phyloP scores from a whole-genome alignment of 2,888 invertebrate species.

The Horisme vitalbata region DNA sequence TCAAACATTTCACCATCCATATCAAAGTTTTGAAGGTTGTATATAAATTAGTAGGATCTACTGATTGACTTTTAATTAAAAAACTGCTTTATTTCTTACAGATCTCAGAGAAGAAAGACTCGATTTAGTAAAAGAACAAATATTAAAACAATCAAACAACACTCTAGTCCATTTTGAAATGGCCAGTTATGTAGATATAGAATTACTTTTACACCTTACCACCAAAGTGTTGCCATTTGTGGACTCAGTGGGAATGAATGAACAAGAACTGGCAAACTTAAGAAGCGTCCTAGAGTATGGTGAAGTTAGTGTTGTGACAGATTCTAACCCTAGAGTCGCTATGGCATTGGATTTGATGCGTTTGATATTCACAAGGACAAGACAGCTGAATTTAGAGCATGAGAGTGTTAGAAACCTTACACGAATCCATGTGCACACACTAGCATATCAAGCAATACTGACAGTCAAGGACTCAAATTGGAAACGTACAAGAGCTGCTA shows the following conservation, averaged over 20 bases:
- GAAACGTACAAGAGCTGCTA: conserved; percentile 90
- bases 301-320: conserved; percentile 88
- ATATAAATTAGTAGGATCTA: too few relatives aligned
- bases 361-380: conserved; percentile 45
- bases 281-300: conserved; percentile 87
- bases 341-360: conserved; percentile 92
- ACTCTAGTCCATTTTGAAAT: conserved; percentile 92
- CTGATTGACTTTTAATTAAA: not conserved
- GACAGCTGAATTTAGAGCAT: conserved; percentile 63
- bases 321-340: conserved; percentile 91
- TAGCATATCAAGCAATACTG: conserved; percentile 93
- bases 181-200: conserved; percentile 91
- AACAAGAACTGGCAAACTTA: conserved; percentile 92
- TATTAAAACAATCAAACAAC: conserved; percentile 80
- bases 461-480: conserved; percentile 86
- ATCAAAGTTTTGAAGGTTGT: too few relatives aligned
- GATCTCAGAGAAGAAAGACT: conserved; percentile 86
- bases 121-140: conserved; percentile 85
- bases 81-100: conserved; percentile 47
- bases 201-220: conserved; percentile 85
- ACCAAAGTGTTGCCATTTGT: conserved; percentile 87
- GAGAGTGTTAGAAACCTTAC: conserved; percentile 83
- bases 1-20: too few relatives aligned
- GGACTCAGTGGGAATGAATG: conserved; percentile 94
- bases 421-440: conserved; percentile 91